Conservation (phyloP, 2,113 vertebrate genomes). For the Tylochromis polylepis region DNA sequence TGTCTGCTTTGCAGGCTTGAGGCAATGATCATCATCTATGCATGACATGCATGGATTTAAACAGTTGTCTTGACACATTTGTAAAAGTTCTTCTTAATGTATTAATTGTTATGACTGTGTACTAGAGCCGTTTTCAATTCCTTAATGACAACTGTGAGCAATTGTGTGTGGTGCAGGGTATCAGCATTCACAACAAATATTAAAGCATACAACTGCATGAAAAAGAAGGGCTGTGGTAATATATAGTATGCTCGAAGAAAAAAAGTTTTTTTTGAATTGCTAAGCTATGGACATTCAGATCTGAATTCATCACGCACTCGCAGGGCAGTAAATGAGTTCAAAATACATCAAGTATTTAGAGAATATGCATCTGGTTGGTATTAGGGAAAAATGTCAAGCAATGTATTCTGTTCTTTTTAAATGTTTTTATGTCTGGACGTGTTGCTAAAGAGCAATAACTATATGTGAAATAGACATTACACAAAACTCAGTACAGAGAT, state of each 20-base stretch:
- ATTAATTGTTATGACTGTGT: constrained; percentile 59
- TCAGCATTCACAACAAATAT: constrained; percentile 18
- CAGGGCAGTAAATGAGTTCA: background rate
- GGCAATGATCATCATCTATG: constrained; percentile 59
- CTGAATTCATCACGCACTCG: constrained; percentile 2
- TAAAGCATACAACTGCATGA: constrained; percentile 41
- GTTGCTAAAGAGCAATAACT: constrained; percentile 63
- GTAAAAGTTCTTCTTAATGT: constrained; percentile 62
- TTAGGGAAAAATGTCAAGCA: background rate
- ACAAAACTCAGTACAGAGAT: background rate
- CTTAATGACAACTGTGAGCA: constrained; percentile 65
- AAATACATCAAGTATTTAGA: background rate
- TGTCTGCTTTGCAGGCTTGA: constrained; percentile 19
- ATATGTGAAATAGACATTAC: constrained; percentile 20
- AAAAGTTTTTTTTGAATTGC: background rate
- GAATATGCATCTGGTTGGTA: constrained; percentile 31
- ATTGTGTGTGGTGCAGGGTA: constrained; percentile 5
- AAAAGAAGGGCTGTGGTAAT: constrained; percentile 50
- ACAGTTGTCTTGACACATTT: constrained; percentile 60
- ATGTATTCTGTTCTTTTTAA: background rate
- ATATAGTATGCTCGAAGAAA: background rate
- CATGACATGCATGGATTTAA: constrained; percentile 78
- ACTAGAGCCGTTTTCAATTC: constrained; percentile 49
- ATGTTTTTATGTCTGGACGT: constrained; percentile 1
- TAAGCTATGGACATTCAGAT: background rate